Percentiles rank a stretch among this genome's conserved stretches.
phyloP scores from a whole-genome alignment of 1,140 invertebrate genomes.

The Cydia strobilella region DNA sequence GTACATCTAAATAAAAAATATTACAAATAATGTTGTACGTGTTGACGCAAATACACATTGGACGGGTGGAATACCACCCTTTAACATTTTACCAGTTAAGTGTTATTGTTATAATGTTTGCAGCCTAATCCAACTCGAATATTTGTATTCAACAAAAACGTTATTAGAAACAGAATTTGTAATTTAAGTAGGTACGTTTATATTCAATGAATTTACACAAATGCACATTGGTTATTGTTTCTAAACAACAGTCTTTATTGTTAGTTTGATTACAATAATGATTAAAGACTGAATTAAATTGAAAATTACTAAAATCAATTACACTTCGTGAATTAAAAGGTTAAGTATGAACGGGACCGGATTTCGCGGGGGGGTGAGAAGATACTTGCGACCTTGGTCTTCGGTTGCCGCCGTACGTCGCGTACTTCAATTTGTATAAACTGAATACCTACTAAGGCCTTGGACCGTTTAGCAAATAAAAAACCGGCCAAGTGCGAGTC shows the following conservation, averaged over 20 bases:
- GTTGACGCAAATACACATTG: no score
- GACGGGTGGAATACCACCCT: no score
- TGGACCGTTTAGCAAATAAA: no score
- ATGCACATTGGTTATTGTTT: conserved; percentile 57
- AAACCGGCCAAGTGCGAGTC: no score
- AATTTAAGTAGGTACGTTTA: conserved; percentile 34
- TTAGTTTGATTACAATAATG: conserved; percentile 68
- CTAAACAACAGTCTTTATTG: conserved; percentile 51
- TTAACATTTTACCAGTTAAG: not conserved
- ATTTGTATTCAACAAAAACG: conserved; percentile 13
- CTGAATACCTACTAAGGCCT: no score
- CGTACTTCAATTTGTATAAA: no score
- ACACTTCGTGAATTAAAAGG: conserved; percentile 61
- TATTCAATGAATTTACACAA: conserved; percentile 44
- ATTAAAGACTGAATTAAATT: conserved; percentile 78
- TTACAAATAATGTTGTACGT: no score
- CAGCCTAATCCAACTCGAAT: conserved; percentile 11
- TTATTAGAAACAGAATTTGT: conserved; percentile 26
- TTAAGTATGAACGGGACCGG: conserved; percentile 36
- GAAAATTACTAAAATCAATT: conserved; percentile 74
- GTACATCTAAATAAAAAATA: no score
- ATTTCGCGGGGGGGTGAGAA: not conserved
- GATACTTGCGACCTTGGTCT: no score
- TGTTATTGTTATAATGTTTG: not conserved
- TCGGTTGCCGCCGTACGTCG: no score